Evolutionary conservation across 2,113 vertebrate genomes (phyloP).

Genomic region (Mobula birostris): DNA sequence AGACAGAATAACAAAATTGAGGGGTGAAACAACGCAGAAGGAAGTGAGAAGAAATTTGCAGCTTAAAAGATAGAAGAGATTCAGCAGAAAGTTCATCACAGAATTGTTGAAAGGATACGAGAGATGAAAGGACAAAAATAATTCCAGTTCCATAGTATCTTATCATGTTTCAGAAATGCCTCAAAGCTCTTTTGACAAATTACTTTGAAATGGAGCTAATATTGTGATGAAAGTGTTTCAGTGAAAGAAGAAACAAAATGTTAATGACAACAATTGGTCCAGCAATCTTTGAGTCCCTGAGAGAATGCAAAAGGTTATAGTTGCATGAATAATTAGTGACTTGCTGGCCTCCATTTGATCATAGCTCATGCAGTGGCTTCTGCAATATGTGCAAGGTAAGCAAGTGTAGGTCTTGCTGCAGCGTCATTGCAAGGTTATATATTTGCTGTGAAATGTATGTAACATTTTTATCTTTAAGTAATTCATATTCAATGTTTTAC

Average conservation of each 20-base stretch:
- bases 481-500: background rate
- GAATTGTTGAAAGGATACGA: background rate
- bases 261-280: background rate
- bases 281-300: background rate
- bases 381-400: background rate
- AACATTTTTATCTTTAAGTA: background rate
- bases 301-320: background rate
- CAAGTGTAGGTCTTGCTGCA: background rate
- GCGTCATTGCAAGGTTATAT: background rate
- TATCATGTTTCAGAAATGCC: background rate
- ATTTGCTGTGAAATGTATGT: background rate
- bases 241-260: background rate
- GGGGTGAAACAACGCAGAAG: background rate
- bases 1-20: background rate
- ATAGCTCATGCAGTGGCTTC: background rate
- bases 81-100: background rate
- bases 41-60: background rate
- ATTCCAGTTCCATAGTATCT: background rate
- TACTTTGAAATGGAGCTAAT: background rate
- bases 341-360: background rate
- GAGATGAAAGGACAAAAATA: background rate
- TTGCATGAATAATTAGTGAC: background rate
- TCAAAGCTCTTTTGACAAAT: background rate
- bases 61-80: background rate
- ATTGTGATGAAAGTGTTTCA: background rate